phyloP scores from a whole-genome alignment of 2,113 vertebrate genomes.

The Gasterosteus aculeatus region DNA sequence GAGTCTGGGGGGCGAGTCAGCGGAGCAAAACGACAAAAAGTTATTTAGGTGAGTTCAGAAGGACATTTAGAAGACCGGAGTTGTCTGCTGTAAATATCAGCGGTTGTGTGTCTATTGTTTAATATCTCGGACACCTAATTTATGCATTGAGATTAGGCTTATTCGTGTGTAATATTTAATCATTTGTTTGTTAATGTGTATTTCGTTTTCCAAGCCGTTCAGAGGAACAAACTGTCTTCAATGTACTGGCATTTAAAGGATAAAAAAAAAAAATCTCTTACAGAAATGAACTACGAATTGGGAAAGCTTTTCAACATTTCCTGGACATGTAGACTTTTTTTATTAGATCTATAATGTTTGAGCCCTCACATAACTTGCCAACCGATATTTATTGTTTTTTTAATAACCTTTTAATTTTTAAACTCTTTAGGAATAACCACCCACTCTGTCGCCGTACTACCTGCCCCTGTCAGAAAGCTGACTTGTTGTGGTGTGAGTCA shows the following conservation, averaged over 20 bases:
- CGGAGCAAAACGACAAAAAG: conserved; percentile 24
- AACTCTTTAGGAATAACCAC: background rate
- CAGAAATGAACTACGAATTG: background rate
- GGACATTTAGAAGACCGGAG: conserved; percentile 24
- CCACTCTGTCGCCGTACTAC: conserved; percentile 38
- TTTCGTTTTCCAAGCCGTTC: background rate
- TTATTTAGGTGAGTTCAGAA: conserved; percentile 69
- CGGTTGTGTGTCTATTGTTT: conserved; percentile 39
- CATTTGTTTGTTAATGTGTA: background rate
- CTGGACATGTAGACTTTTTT: background rate
- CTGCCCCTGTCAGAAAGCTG: conserved; percentile 50
- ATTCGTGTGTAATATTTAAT: background rate
- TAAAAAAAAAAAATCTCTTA: background rate
- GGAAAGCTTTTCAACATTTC: background rate
- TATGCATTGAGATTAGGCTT: conserved; percentile 3
- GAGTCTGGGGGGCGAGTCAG: conserved; percentile 33
- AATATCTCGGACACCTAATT: conserved; percentile 36
- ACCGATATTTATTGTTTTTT: background rate
- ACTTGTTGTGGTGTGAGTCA: conserved; percentile 73
- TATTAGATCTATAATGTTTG: background rate
- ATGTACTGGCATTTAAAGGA: background rate
- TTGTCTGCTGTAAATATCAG: background rate
- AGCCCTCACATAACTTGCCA: background rate
- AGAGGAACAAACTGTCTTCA: background rate
- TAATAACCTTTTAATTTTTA: too few relatives aligned